These are phyloP conservation scores for Dascyllus trimaculatus DNA, from an alignment of 2,113 vertebrate species.

Conservation along the genomic window DNA sequence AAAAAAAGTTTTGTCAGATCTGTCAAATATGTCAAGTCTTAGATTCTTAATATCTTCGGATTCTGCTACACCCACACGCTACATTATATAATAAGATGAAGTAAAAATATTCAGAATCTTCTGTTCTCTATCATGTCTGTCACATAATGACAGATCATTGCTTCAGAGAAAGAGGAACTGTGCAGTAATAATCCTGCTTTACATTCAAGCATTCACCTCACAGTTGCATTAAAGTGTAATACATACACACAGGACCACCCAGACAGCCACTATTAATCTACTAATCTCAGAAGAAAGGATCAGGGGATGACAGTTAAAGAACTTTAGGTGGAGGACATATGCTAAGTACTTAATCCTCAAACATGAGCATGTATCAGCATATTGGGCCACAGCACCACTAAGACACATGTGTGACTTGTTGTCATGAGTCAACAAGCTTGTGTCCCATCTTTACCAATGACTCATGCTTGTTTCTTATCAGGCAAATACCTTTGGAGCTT, in stretches of 20 bases:
- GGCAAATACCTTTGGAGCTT: too few relatives aligned
- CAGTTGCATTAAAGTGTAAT: background rate
- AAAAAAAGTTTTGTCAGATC: background rate
- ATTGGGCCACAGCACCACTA: background rate
- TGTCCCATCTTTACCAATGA: too few relatives aligned
- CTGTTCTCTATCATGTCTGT: slow-evolving; percentile 33
- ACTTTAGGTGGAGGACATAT: background rate
- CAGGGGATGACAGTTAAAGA: background rate
- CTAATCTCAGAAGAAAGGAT: slow-evolving; percentile 3
- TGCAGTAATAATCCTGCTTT: background rate
- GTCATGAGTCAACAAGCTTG: too few relatives aligned
- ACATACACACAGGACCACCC: background rate
- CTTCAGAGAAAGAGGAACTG: slow-evolving; percentile 1
- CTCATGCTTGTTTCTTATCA: too few relatives aligned
- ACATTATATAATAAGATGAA: background rate
- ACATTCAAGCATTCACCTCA: background rate
- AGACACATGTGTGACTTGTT: background rate
- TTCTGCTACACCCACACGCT: background rate
- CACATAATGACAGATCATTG: background rate
- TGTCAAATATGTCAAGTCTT: background rate
- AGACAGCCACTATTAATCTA: background rate
- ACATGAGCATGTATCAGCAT: slow-evolving; percentile 4
- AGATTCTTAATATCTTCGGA: background rate
- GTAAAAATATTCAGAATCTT: slow-evolving; percentile 7
- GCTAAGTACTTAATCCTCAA: too few relatives aligned